Evolutionary conservation across 1,140 invertebrate species (phyloP).

Genomic region (Drosophila triauraria): DNA sequence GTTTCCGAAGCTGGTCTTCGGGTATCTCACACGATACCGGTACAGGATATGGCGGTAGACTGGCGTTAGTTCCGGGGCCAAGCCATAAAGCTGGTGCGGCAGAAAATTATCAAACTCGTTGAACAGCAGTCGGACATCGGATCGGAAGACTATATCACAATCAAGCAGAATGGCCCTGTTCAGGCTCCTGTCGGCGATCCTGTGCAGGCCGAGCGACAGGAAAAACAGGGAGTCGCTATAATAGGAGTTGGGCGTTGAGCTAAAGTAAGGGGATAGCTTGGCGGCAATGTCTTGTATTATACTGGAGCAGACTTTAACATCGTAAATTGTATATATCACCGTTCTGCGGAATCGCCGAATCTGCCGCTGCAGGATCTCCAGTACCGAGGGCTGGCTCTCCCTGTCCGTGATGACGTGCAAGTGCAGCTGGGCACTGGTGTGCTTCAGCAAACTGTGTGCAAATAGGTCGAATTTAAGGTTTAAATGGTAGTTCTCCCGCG

Average conservation of each 20-base stretch:
- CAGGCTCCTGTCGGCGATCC: conserved; percentile 88
- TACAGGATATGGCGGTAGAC: conserved; percentile 93
- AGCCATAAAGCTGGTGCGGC: conserved; percentile 88
- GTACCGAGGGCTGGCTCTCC: conserved; percentile 88
- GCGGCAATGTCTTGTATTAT: conserved; percentile 89
- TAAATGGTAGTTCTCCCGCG: conserved; percentile 86
- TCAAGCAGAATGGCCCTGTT: conserved; percentile 91
- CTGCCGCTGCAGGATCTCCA: conserved; percentile 86
- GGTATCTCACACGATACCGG: conserved; percentile 88
- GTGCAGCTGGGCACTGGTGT: conserved; percentile 86
- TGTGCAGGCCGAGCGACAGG: conserved; percentile 91
- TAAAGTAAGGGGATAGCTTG: conserved; percentile 91
- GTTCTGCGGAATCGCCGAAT: conserved; percentile 85
- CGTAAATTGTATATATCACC: conserved; percentile 86
- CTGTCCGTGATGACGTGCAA: conserved; percentile 90
- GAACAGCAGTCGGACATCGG: conserved; percentile 89
- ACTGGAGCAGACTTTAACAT: conserved; percentile 88
- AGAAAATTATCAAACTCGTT: conserved; percentile 87
- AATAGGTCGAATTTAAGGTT: conserved; percentile 87
- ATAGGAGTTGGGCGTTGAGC: conserved; percentile 91
- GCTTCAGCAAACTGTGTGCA: conserved; percentile 87
- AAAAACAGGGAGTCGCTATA: conserved; percentile 94
- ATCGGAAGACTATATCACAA: conserved; percentile 91
- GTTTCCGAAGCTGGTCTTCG: conserved; percentile 87
- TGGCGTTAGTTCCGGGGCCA: conserved; percentile 92